Evolutionary conservation across 2,888 invertebrate species (phyloP), one percentile per base, ranked within the genome.

Genomic region (Cheilosia vulpina): DNA sequence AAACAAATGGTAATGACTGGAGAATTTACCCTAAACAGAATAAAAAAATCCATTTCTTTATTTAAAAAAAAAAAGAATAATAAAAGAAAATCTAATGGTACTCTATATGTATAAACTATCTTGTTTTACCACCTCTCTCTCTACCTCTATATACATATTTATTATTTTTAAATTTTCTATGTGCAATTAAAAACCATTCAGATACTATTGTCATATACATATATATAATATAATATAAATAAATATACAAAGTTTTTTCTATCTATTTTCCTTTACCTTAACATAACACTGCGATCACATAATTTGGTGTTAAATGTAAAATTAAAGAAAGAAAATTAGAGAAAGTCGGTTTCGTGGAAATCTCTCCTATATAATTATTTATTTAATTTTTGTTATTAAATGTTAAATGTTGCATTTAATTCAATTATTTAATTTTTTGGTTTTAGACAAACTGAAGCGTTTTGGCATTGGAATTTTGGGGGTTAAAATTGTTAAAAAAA

Each of bases 1-100:
- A 41, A 60, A 58, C 90, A 90, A 92, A 93, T 90, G 90, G 89
- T 91, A 92, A 92, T 92, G 92, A 92, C 92, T 92, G 92, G 92
- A 92, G 92, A 92, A 88, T 78, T 71, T 88, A 80, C 69, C 71
- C 71, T 52, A 68, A 82, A 84, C 62, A 75, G 43, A 87, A 84
- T 71, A 57, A 58, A 87, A 87, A 87, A 87, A 87, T 66, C 66
- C 80, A 87, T 82, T 78, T 77, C 53, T 81, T 55, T 87, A 66
- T 34, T 63, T 50, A 69, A 63, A 50, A 43, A 69, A 72, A 87
- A 71, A 84, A 80, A 75, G 41, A 76, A 71, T 60, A 71, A 68
- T 87, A 69, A 87, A 79, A 87, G 83, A 87, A 87, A 76, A 88
- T 82, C 69, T 83, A 72, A 76, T 80, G 80, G 71, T 83, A 83